Evolutionary conservation across 1,140 invertebrate species (phyloP), one percentile per base, ranked within the genome.

Genomic region (Cydia amplana): DNA sequence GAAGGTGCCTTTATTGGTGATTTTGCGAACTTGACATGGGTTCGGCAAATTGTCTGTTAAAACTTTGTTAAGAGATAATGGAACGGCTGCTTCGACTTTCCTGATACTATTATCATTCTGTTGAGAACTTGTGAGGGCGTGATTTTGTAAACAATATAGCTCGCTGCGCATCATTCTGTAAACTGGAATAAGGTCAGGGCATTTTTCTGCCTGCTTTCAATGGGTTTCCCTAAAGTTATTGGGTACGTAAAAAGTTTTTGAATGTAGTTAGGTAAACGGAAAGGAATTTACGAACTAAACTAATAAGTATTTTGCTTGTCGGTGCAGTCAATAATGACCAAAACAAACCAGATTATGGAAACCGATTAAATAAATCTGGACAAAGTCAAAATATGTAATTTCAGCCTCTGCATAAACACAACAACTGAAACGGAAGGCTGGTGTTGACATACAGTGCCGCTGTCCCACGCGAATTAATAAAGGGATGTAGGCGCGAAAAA

Each of bases 51-150:
- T 70, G 65, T 32, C 65, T 70, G 65, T 70, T 70, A 70, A 70
- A 70, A 70, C 65, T 70, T 70, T 70, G 65, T 70, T 70, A 70
- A 70, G 65, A 70, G 65, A 70, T 70, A 70, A 70, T 70, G 65
- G 65, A 70, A 36, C 18, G 28, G 4, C 65, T 67, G 25, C 64
- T 32, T n/a, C 28, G 65, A 70, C 65, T 70, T 70, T 70, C 65
- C 65, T 70, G 65, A 70, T 70, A 70, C 65, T 70, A 23, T 70
- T 70, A 70, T 70, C 65, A 70, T 70, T 70, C 16, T 70, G 64
- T n/a, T 32, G 7, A 43, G 36, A 18, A 70, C 16, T 18, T 36
- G 25, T 67, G 7, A 32, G 16, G 4, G 32, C 65, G 65, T 70
- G 32, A 70, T 70, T 70, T 70, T 70, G 65, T 70, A 70, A n/a